phyloP scores from a whole-genome alignment of 2,888 invertebrate species.

The Asteroscopus sphinx region DNA sequence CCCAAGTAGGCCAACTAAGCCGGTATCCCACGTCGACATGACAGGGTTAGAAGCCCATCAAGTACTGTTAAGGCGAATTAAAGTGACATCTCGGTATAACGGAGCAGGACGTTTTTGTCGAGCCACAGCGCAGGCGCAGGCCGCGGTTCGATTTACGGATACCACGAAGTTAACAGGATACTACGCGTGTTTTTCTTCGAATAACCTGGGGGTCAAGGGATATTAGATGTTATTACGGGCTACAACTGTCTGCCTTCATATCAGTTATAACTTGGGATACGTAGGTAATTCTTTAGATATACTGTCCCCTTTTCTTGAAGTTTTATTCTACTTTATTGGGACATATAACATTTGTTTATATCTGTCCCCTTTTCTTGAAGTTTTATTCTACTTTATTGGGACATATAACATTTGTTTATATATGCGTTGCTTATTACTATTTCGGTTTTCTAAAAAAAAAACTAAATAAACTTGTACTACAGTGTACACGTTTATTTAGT shows the following conservation, averaged over 20 bases:
- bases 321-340: too few relatives aligned
- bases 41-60: slow-evolving; percentile 69
- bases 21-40: slow-evolving; percentile 58
- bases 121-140: slow-evolving; percentile 46
- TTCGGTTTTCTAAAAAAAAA: too few relatives aligned
- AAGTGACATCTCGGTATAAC: slow-evolving; percentile 77
- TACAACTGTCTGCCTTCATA: slow-evolving; percentile 6
- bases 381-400: too few relatives aligned
- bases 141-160: slow-evolving; percentile 58
- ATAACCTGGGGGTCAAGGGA: slow-evolving; percentile 40
- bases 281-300: background rate
- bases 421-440: too few relatives aligned
- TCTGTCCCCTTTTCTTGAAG: too few relatives aligned
- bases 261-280: background rate
- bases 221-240: slow-evolving; percentile 36
- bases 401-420: too few relatives aligned
- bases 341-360: too few relatives aligned
- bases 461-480: too few relatives aligned
- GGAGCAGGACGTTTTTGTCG: slow-evolving; percentile 64
- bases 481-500: too few relatives aligned
- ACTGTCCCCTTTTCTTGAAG: background rate
- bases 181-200: slow-evolving; percentile 48
- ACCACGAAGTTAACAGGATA: slow-evolving; percentile 63
- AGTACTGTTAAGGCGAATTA: slow-evolving; percentile 82
- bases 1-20: slow-evolving; percentile 38